Evolutionary conservation across 2,113 vertebrate species (phyloP).

Genomic region (Stictonetta naevosa): DNA sequence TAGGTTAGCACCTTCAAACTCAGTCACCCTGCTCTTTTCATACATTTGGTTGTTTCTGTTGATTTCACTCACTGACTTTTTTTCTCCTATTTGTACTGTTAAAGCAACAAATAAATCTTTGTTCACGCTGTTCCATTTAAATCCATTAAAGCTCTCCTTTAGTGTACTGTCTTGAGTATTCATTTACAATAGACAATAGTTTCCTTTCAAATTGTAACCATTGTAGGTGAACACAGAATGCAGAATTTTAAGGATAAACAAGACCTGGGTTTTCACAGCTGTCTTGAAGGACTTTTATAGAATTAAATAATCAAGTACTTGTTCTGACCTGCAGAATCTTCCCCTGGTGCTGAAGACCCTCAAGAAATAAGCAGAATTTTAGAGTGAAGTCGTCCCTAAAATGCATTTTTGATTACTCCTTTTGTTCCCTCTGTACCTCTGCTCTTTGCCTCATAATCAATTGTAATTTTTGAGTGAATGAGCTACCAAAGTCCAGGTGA

Average conservation of each 20-base stretch:
- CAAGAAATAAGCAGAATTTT: not conserved
- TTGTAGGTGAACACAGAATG: not conserved
- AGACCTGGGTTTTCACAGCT: not conserved
- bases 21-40: not conserved
- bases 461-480: not conserved
- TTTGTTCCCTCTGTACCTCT: not conserved
- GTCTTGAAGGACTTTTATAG: not conserved
- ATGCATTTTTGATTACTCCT: not conserved
- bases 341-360: not conserved
- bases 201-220: not conserved
- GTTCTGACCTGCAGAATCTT: not conserved
- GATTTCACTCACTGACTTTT: not conserved
- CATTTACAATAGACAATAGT: not conserved
- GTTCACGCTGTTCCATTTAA: not conserved
- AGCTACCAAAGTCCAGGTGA: not conserved
- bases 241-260: not conserved
- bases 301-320: not conserved
- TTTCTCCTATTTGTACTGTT: not conserved
- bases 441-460: not conserved
- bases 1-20: not conserved
- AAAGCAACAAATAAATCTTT: not conserved
- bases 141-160: not conserved
- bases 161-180: not conserved
- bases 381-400: not conserved
- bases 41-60: not conserved